Conservation (phyloP, 1,140 invertebrate species). For the Drosophila setifemur region DNA sequence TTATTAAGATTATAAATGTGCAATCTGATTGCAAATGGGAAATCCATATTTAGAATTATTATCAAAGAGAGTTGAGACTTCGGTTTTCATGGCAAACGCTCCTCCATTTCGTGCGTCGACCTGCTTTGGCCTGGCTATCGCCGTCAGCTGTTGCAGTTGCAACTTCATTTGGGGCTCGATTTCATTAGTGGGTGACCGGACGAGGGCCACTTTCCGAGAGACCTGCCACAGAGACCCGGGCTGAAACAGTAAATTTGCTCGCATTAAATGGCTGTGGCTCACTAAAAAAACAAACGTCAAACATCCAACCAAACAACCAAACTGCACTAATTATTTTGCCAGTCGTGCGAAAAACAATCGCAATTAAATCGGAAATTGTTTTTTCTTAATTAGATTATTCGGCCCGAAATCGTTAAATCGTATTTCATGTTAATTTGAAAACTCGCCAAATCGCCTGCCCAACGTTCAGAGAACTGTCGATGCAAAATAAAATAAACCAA, state of each 20-base stretch:
- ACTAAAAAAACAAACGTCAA: background rate
- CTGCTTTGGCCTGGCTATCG: slow-evolving; percentile 17
- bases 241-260: slow-evolving; percentile 14
- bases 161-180: slow-evolving; percentile 32
- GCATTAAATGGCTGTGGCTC: background rate
- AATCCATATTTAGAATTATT: too few species aligned
- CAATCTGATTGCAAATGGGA: too few species aligned
- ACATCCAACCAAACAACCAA: slow-evolving; percentile 5
- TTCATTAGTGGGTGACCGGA: slow-evolving; percentile 28
- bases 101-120: background rate
- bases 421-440: slow-evolving; percentile 70
- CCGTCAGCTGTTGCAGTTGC: background rate
- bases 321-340: slow-evolving; percentile 26
- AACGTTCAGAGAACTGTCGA: slow-evolving; percentile 36
- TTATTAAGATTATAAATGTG: too few species aligned
- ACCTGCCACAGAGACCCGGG: background rate
- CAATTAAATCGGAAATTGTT: slow-evolving; percentile 50
- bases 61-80: background rate
- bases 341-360: slow-evolving; percentile 25
- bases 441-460: slow-evolving; percentile 7
- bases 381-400: slow-evolving; percentile 63
- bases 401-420: slow-evolving; percentile 52
- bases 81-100: background rate
- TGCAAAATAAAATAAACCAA: slow-evolving; percentile 76
- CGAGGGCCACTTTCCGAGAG: slow-evolving; percentile 1